Conservation (phyloP, 2,888 invertebrate genomes). For the Sesia apiformis region DNA sequence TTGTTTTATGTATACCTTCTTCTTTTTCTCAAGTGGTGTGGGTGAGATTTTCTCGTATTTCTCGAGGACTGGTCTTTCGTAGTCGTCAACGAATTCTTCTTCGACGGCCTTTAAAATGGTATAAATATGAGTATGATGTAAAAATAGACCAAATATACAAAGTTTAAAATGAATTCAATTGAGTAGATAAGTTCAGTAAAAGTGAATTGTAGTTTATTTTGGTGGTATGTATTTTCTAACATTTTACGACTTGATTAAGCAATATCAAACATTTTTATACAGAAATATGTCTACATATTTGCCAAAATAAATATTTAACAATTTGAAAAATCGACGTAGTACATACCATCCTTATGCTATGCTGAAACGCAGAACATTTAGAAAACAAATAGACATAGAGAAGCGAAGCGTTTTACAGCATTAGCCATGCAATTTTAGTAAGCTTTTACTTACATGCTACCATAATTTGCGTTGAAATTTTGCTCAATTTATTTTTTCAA, state of each 20-base stretch:
- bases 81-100: conserved; percentile 77
- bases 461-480: not conserved
- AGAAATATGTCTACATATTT: too few relatives aligned
- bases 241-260: not conserved
- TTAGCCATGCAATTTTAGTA: conserved; percentile 30
- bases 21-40: conserved; percentile 66
- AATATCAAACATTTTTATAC: too few relatives aligned
- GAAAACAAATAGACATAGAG: conserved; percentile 2
- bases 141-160: not conserved
- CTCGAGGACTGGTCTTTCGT: conserved; percentile 83
- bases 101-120: conserved; percentile 52
- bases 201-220: too few relatives aligned
- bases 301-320: too few relatives aligned
- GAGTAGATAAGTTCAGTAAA: too few relatives aligned
- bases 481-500: not conserved
- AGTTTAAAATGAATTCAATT: too few relatives aligned
- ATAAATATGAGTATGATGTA: conserved; percentile 14
- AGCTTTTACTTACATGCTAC: conserved; percentile 16
- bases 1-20: conserved; percentile 50
- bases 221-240: not conserved
- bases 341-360: too few relatives aligned
- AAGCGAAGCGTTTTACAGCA: conserved; percentile 35
- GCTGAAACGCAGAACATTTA: conserved; percentile 11
- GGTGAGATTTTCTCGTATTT: conserved; percentile 78
- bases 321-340: too few relatives aligned